These are phyloP conservation scores for Netelia virgata DNA, from an alignment of 2,888 invertebrate species.

Conservation along the genomic window DNA sequence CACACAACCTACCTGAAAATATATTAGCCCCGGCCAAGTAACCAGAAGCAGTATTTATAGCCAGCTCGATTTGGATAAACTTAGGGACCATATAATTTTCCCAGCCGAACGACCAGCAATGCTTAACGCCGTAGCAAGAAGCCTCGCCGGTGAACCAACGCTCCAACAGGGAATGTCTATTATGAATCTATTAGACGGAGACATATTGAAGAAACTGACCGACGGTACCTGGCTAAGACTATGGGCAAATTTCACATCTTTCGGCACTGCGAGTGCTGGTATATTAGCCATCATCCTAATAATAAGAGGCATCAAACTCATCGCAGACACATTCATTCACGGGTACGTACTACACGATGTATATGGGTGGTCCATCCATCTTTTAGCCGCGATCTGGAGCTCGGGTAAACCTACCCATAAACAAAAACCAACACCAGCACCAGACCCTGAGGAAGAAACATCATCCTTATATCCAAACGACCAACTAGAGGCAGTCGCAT, in stretches of 20 bases:
- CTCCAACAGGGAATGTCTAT: conserved; percentile 23
- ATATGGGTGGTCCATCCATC: conserved; percentile 10
- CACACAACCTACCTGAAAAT: conserved; percentile 35
- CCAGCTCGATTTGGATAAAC: conserved; percentile 20
- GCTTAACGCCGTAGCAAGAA: conserved; percentile 25
- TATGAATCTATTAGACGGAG: conserved; percentile 25
- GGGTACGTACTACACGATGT: not conserved
- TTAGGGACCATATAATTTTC: conserved; percentile 50
- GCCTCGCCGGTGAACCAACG: conserved; percentile 8
- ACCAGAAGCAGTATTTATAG: conserved; percentile 26
- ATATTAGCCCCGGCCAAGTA: conserved; percentile 7
- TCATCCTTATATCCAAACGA: no score
- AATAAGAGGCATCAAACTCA: conserved; percentile 32
- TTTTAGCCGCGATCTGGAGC: not conserved
- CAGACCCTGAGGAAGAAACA: no score
- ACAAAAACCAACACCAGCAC: no score
- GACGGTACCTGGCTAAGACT: conserved; percentile 9
- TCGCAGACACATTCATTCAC: conserved; percentile 23
- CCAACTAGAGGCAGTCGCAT: no score
- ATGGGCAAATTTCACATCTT: conserved; percentile 43
- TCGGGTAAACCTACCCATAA: no score
- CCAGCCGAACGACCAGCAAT: conserved; percentile 43
- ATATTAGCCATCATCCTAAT: conserved; percentile 40
- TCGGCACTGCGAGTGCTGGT: conserved; percentile 55
- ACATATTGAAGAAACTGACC: conserved; percentile 19